Evolutionary conservation across 2,888 invertebrate species (phyloP).

Genomic region (Apeira syringaria): DNA sequence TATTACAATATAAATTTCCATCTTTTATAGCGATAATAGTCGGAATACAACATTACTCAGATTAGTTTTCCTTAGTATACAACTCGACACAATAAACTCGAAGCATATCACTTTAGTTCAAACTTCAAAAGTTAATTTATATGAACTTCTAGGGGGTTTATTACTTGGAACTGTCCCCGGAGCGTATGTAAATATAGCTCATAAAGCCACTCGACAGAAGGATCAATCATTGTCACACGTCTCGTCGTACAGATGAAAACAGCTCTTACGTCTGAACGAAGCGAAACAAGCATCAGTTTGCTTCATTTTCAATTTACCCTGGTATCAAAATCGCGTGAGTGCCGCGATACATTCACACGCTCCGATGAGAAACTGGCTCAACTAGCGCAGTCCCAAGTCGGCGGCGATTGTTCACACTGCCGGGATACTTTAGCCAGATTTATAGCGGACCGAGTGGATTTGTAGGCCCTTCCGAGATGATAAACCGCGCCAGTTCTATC

Average conservation of each 20-base stretch:
- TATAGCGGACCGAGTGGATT: conserved; percentile 43
- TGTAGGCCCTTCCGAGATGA: conserved; percentile 47
- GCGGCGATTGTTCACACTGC: conserved; percentile 23
- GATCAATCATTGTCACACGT: too few species aligned
- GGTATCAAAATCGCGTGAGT: conserved; percentile 6
- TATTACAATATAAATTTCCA: too few species aligned
- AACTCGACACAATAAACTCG: too few species aligned
- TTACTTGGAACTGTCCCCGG: too few species aligned
- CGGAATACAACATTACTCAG: too few species aligned
- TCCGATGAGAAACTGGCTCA: conserved; percentile 15
- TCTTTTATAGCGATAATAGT: too few species aligned
- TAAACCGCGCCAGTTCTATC: conserved; percentile 37
- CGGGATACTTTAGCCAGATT: conserved; percentile 38
- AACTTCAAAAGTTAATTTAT: too few species aligned
- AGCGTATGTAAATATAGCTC: too few species aligned
- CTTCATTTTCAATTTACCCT: conserved; percentile 12
- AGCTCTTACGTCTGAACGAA: background rate
- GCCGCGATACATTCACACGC: conserved; percentile 15
- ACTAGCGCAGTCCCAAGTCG: conserved; percentile 24
- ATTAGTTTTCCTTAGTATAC: too few species aligned
- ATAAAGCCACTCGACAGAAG: background rate
- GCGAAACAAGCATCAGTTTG: conserved; percentile 10
- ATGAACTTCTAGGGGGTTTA: too few species aligned
- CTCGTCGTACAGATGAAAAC: too few species aligned
- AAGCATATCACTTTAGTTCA: too few species aligned